Evolutionary conservation across 2,888 invertebrate species (phyloP), one percentile per base, ranked within the genome.

Genomic region (Cynaeus angustus): DNA sequence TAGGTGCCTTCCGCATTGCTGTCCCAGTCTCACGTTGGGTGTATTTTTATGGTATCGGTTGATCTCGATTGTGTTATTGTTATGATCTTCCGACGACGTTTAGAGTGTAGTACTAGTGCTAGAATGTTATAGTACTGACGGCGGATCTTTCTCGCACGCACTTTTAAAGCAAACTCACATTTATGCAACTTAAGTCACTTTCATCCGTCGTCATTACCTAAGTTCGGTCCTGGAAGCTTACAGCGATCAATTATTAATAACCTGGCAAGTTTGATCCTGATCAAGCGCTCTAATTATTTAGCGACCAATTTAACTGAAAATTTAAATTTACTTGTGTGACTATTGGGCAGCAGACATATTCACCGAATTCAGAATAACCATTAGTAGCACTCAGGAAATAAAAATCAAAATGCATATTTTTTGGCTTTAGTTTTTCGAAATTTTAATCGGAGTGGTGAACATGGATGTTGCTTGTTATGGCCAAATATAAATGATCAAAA

Each of bases 11-110:
- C n/a, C 3, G 26, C 43, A 43, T 41, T 53, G 30, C 14, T 37
- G 37, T 53, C 13, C 10, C 9, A 38, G 45, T 28, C 13, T 50
- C 43, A 45, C 16, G 61, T 68, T 69, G 58, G 66, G 69, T 69
- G 28, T 66, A 69, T 69, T 65, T 69, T 66, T 65, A 55, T 55
- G n/a, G 38, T 59, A 52, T 52, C 55, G 61, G 68, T 62, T 62
- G 50, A 69, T 65, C 59, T 69, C 65, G 59, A 59, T 43, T 68
- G 59, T 65, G 65, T 69, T 69, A 43, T 61, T 70, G 70, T 70
- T 70, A 69, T 66, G 70, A 66, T 70, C 70, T 70, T 70, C 70
- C 70, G 66, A 66, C 55, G 66, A 59, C 66, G 61, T 70, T 16
- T 55, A 69, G 59, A 21, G 6, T 13, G 12, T 69, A 55, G 58